Percentiles rank a stretch among this genome's conserved stretches.
These are phyloP conservation scores for Lemur catta DNA, from an alignment of 2,797 vertebrate genomes.

Conservation along the genomic window DNA sequence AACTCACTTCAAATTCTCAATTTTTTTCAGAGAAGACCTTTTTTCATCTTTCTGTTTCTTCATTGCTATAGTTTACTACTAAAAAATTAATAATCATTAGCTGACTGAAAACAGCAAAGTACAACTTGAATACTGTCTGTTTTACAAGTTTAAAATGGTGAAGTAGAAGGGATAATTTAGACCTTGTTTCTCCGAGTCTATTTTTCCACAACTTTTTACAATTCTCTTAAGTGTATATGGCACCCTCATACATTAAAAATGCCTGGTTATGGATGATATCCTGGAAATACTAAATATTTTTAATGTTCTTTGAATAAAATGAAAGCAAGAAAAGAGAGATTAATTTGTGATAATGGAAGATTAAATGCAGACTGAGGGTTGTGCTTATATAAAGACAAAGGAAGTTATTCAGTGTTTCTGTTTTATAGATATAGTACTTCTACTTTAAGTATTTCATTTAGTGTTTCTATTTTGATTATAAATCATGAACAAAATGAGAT, in stretches of 20 bases:
- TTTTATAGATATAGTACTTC: neutral
- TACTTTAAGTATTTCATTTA: slow-evolving; percentile 23
- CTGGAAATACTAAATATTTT: neutral
- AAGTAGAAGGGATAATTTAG: neutral
- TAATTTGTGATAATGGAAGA: neutral
- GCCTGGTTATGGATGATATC: neutral
- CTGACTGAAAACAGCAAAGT: neutral
- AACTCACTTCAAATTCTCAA: neutral
- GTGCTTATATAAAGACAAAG: neutral
- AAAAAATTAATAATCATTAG: neutral
- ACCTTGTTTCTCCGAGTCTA: neutral
- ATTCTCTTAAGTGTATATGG: neutral
- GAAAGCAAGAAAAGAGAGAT: neutral
- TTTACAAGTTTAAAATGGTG: neutral
- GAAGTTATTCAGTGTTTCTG: neutral
- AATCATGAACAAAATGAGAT: neutral
- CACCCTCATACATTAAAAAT: neutral
- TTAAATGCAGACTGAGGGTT: neutral
- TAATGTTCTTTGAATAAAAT: neutral
- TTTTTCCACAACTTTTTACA: neutral
- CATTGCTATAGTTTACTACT: neutral
- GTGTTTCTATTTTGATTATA: slow-evolving; percentile 25
- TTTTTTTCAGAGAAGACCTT: neutral
- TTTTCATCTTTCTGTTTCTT: neutral
- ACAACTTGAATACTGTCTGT: neutral